Percentiles rank a stretch among this genome's conserved stretches.
These are phyloP conservation scores for Platycercus adscitus DNA, from an alignment of 2,113 vertebrate genomes.

Conservation along the genomic window DNA sequence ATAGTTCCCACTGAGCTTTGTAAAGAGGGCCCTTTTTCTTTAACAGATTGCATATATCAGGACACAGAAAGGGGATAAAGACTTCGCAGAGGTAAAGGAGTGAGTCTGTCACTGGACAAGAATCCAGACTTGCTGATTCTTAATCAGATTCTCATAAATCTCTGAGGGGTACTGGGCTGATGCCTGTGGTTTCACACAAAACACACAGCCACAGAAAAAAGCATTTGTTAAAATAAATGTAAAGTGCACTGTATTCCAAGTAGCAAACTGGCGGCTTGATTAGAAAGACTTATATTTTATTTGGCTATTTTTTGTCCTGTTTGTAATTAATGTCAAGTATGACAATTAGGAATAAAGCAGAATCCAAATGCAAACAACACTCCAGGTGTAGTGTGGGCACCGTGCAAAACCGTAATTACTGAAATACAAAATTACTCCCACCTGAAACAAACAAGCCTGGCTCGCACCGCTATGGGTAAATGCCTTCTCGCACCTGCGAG, in stretches of 20 bases:
- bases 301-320: neutral
- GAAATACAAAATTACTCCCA: neutral
- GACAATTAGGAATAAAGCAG: neutral
- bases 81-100: neutral
- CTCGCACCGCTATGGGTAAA: neutral
- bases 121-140: neutral
- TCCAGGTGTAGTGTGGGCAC: neutral
- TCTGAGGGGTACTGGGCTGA: neutral
- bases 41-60: neutral
- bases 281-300: neutral
- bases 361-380: neutral
- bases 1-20: neutral
- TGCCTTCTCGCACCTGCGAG: neutral
- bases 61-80: neutral
- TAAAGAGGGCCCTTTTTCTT: neutral
- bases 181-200: neutral
- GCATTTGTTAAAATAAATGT: accelerated
- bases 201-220: neutral
- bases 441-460: neutral
- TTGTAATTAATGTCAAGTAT: neutral
- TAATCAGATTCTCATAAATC: neutral
- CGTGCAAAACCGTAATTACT: neutral
- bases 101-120: accelerated
- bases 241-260: neutral
- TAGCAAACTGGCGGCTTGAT: neutral